phyloP scores from a whole-genome alignment of 2,888 invertebrate species.

The Melanostoma scalare region DNA sequence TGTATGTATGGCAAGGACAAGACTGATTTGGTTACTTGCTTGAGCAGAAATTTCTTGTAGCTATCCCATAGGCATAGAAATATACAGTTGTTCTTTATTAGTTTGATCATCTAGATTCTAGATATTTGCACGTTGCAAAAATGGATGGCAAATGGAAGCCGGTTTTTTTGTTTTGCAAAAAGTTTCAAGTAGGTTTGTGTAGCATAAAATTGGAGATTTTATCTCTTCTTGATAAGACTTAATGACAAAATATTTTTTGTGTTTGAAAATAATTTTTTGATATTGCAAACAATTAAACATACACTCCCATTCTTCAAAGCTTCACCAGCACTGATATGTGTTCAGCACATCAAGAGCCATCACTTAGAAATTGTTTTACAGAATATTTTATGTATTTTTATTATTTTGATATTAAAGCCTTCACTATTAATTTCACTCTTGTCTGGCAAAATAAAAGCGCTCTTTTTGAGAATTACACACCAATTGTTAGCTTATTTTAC shows the following conservation, averaged over 20 bases:
- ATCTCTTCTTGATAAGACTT: slow-evolving; percentile 46
- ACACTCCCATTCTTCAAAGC: slow-evolving; percentile 14
- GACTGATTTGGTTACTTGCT: slow-evolving; percentile 42
- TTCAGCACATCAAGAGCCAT: no score
- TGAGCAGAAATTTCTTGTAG: slow-evolving; percentile 23
- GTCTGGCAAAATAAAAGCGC: no score
- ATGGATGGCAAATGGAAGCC: slow-evolving; percentile 28
- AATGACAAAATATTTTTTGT: slow-evolving; percentile 21
- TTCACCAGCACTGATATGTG: not conserved
- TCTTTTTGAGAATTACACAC: no score
- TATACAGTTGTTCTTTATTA: slow-evolving; percentile 63
- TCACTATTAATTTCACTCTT: no score
- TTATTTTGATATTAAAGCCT: no score
- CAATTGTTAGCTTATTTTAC: no score
- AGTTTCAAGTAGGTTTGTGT: slow-evolving; percentile 39
- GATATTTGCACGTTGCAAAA: slow-evolving; percentile 13
- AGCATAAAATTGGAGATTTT: slow-evolving; percentile 60
- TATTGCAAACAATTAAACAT: slow-evolving; percentile 8
- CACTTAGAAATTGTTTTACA: no score
- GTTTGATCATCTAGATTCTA: slow-evolving; percentile 38
- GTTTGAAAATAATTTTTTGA: not conserved
- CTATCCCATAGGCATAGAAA: slow-evolving; percentile 22
- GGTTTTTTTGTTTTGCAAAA: slow-evolving; percentile 34
- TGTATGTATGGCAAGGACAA: slow-evolving; percentile 23
- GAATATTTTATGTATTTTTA: no score